Base-by-base conservation (phyloP, 2,888 invertebrate genomes). In the Gerris lacustris region DNA sequence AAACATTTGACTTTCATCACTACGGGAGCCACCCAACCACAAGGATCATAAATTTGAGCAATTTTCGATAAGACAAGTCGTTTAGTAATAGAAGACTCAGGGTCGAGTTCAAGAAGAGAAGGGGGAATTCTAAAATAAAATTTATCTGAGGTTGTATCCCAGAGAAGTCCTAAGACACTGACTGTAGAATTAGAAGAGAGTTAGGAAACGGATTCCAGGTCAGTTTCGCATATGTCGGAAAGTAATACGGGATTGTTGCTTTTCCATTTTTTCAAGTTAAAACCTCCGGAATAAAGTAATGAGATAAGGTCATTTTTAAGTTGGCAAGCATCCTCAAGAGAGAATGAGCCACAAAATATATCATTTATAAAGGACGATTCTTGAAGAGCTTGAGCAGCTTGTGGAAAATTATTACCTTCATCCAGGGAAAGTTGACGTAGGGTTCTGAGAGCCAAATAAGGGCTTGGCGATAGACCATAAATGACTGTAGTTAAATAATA, bases 401-500 rank as follows among this genome's bases (percentile, higher is more conserved):
- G 55, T 11, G 55, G 55, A 55, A 55, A 55, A 15, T 55, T 15
- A 55, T 9, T 55, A 9, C 55, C 55, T 55, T 55, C 55, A 55
- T 55, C 55, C 9, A 15, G 11, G 9, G 55, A 9, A 55, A 55
- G 55, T 15, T 55, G 55, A 15, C 55, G 55, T 55, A 55, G 15
- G 15, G 55, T 55, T 55, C 15, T 55, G 55, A 55, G 55, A 55
- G 55, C 55, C 55, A 55, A 55, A 15, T 55, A 55, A 9, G 55
- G 55, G 55, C 55, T 55, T 11, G 55, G 9, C 9, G 55, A 55
- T 11, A 55, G 9, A 11, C 55, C 55, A 55, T 55, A 55, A 15
- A 55, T 55, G 55, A 55, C 55, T 11, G 55, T 55, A 15, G 55
- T 55, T 55, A 55, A 55, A 55, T 55, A 55, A 55, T 55, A 55